Conservation (phyloP, 2,113 vertebrate genomes). For the Hiodon tergisus region DNA sequence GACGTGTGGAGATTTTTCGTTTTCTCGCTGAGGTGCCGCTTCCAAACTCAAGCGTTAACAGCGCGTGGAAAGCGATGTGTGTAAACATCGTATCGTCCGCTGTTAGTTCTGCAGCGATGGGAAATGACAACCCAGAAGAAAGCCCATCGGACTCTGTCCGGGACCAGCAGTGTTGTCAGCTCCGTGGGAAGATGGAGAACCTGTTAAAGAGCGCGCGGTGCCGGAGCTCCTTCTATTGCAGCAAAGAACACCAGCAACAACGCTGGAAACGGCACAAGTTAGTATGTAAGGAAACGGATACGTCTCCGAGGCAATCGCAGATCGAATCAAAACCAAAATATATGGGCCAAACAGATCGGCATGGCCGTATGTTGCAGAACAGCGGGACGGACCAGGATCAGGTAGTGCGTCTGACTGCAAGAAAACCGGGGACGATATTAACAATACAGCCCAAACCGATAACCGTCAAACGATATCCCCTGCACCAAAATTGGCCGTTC, state of each 20-base stretch:
- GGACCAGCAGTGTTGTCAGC: constrained; percentile 80
- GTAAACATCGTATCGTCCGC: neutral
- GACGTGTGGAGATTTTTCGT: neutral
- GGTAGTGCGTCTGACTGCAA: neutral
- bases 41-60: constrained; percentile 18
- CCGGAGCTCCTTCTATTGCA: constrained; percentile 91
- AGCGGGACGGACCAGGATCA: constrained; percentile 16
- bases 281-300: constrained; percentile 69
- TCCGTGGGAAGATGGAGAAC: constrained; percentile 94
- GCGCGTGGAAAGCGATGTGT: constrained; percentile 10
- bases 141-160: constrained; percentile 38
- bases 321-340: constrained; percentile 25
- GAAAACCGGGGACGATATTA: neutral
- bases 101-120: constrained; percentile 7
- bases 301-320: constrained; percentile 32
- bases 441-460: constrained; percentile 33
- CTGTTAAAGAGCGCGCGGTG: constrained; percentile 85
- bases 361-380: constrained; percentile 26
- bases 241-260: constrained; percentile 90
- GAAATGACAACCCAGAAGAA: constrained; percentile 18
- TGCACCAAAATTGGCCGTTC: constrained; percentile 69
- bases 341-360: constrained; percentile 23
- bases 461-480: constrained; percentile 67
- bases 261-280: constrained; percentile 94
- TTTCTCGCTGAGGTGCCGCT: neutral